Evolutionary conservation across 2,888 invertebrate genomes (phyloP).

Genomic region (Rhynchonema sp.): DNA sequence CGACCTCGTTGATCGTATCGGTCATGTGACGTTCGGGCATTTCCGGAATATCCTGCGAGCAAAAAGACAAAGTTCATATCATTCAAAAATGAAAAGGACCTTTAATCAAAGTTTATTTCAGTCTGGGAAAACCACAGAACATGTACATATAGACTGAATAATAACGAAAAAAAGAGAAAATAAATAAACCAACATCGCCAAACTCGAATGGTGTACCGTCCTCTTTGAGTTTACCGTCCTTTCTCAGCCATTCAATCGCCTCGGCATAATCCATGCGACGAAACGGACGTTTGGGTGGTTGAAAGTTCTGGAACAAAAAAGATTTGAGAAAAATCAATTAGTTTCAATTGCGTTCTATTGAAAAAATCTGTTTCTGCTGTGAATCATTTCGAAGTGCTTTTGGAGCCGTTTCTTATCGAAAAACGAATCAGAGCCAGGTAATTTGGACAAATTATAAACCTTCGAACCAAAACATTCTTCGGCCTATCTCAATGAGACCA

Average conservation of each 20-base stretch:
- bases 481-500: too few relatives aligned
- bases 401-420: neutral
- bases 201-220: conserved; percentile 90
- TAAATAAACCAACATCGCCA: conserved; percentile 66
- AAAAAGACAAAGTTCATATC: neutral
- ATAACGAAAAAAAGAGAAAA: too few relatives aligned
- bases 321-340: too few relatives aligned
- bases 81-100: too few relatives aligned
- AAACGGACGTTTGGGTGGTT: conserved; percentile 69
- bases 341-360: too few relatives aligned
- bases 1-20: conserved; percentile 72
- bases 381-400: neutral
- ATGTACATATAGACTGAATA: too few relatives aligned
- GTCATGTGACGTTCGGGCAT: conserved; percentile 98
- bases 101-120: too few relatives aligned
- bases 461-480: too few relatives aligned
- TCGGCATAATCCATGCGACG: conserved; percentile 78
- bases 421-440: too few relatives aligned
- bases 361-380: neutral
- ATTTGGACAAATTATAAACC: too few relatives aligned
- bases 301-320: conserved; percentile 42
- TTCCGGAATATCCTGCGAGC: conserved; percentile 73
- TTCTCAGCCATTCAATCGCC: conserved; percentile 73
- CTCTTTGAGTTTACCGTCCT: conserved; percentile 82
- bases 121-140: too few relatives aligned